phyloP scores from a whole-genome alignment of 2,113 vertebrate species.

The Pseudonaja textilis region DNA sequence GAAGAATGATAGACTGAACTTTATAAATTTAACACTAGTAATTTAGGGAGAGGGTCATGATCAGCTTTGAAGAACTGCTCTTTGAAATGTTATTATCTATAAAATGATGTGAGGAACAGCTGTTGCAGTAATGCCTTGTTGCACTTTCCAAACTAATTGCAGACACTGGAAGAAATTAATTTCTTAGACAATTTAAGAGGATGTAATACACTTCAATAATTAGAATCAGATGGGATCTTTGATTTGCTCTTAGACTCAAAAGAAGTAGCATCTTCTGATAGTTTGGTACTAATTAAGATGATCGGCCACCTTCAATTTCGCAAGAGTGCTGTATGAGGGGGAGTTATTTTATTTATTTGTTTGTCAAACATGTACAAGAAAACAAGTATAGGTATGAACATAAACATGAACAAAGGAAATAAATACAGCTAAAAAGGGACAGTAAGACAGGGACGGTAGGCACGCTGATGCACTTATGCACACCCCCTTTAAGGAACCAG shows the following conservation, averaged over 20 bases:
- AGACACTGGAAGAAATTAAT: not conserved
- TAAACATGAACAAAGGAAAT: too few species aligned
- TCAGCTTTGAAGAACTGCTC: not conserved
- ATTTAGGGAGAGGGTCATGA: not conserved
- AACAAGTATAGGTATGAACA: too few species aligned
- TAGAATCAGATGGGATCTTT: not conserved
- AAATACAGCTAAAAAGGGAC: too few species aligned
- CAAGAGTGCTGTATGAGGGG: not conserved
- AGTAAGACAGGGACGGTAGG: too few species aligned
- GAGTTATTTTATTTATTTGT: not conserved
- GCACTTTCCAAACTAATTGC: not conserved
- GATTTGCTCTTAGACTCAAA: not conserved
- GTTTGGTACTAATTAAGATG: not conserved
- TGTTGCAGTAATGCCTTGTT: fast-evolving
- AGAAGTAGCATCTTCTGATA: not conserved
- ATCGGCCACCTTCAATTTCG: not conserved
- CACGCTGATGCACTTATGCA: too few species aligned
- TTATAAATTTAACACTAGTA: not conserved
- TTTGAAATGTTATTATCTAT: not conserved
- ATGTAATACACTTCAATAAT: fast-evolving
- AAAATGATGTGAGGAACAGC: not conserved
- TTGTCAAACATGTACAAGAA: too few species aligned
- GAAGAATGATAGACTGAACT: not conserved
- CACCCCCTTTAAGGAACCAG: too few species aligned
- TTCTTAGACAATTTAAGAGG: not conserved